Percentiles rank a stretch among this genome's conserved stretches.
These are phyloP conservation scores for Phrynosoma platyrhinos DNA, from an alignment of 2,113 vertebrate genomes.

Conservation along the genomic window DNA sequence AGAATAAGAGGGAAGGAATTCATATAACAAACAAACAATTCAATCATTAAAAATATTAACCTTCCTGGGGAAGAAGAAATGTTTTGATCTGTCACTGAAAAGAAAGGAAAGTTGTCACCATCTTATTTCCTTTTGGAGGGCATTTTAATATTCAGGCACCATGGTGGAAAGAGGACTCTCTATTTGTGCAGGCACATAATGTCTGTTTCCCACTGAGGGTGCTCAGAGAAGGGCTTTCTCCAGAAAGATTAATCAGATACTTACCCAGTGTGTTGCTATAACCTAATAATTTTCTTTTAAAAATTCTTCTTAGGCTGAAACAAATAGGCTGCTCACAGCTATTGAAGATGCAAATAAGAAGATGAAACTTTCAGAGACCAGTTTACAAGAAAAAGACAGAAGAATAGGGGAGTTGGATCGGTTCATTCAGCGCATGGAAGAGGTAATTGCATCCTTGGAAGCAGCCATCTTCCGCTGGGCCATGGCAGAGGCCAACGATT, in stretches of 20 bases:
- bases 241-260: not conserved
- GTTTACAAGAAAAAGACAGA: slow-evolving; percentile 90
- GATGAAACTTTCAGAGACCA: slow-evolving; percentile 82
- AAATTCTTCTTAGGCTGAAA: slow-evolving; percentile 82
- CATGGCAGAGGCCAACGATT: not conserved
- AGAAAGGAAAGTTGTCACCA: too few species aligned
- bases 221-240: too few species aligned
- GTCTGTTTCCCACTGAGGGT: too few species aligned
- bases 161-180: too few species aligned
- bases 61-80: too few species aligned
- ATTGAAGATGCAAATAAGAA: slow-evolving; percentile 93
- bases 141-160: too few species aligned
- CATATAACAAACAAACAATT: too few species aligned
- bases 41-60: too few species aligned
- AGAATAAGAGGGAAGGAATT: too few species aligned
- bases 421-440: slow-evolving; percentile 91
- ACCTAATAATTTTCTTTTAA: not conserved
- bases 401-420: slow-evolving; percentile 90
- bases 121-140: too few species aligned
- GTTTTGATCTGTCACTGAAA: too few species aligned
- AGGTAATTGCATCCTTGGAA: slow-evolving; percentile 71
- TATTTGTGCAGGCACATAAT: too few species aligned
- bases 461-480: not conserved
- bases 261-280: not conserved
- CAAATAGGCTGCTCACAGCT: slow-evolving; percentile 88